Evolutionary conservation across 1,140 invertebrate species (phyloP).

Genomic region (Coelopa frigida): DNA sequence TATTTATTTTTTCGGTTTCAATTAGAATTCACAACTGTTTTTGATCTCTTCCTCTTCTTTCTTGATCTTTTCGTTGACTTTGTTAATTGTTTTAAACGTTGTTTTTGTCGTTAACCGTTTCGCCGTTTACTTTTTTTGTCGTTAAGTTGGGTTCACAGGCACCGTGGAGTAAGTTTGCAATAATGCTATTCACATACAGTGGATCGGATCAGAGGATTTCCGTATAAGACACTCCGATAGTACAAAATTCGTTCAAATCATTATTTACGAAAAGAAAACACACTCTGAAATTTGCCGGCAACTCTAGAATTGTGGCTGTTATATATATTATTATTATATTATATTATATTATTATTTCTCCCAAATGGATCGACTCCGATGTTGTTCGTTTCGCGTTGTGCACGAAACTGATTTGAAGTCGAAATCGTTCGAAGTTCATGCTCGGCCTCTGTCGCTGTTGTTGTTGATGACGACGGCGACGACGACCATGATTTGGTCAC

Average conservation of each 20-base stretch:
- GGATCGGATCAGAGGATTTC: too few relatives aligned
- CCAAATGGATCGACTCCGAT: not conserved
- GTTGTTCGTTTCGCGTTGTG: conserved; percentile 8
- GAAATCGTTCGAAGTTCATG: not conserved
- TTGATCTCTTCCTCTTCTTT: not conserved
- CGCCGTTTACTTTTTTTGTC: too few relatives aligned
- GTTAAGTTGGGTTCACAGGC: not conserved
- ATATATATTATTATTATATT: not conserved
- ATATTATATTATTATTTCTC: not conserved
- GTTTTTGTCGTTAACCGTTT: too few relatives aligned
- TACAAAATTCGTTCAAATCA: too few relatives aligned
- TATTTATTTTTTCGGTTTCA: not conserved
- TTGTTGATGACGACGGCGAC: too few relatives aligned
- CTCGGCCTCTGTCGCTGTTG: conserved; percentile 2
- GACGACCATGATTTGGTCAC: too few relatives aligned
- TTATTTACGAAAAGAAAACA: too few relatives aligned
- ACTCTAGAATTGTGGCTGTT: not conserved
- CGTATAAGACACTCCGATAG: too few relatives aligned
- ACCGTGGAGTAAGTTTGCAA: not conserved
- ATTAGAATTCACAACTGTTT: not conserved
- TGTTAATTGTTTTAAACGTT: conserved; percentile 2
- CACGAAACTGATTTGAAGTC: conserved; percentile 8
- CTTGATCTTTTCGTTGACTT: not conserved
- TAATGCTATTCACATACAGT: too few relatives aligned
- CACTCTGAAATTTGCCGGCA: not conserved